Percentiles rank a stretch among this genome's conserved stretches.
phyloP scores from a whole-genome alignment of 1,140 invertebrate species.

The Metopolophium dirhodum region DNA sequence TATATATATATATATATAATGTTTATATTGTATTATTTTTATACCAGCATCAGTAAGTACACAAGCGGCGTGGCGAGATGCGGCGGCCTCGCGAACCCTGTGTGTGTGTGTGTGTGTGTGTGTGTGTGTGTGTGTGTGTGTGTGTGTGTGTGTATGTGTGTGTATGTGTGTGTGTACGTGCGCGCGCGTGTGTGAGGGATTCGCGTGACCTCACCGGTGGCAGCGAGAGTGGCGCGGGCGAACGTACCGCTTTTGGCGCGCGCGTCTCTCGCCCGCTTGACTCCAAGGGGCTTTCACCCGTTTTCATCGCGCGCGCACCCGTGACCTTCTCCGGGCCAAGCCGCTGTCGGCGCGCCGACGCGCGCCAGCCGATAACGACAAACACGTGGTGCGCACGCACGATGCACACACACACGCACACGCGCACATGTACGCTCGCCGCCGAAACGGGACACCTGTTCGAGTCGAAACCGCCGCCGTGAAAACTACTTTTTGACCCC shows the following conservation, averaged over 20 bases:
- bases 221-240: not conserved
- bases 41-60: too few species aligned
- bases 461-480: not conserved
- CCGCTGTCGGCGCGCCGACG: not conserved
- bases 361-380: too few species aligned
- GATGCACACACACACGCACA: not conserved
- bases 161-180: too few species aligned
- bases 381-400: constrained; percentile 47
- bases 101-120: too few species aligned
- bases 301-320: not conserved
- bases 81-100: not conserved
- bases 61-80: not conserved
- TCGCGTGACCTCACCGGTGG: not conserved
- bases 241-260: not conserved
- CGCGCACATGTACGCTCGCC: not conserved
- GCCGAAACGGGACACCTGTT: constrained; percentile 50
- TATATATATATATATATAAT: not conserved
- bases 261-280: not conserved
- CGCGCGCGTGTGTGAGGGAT: not conserved
- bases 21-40: not conserved
- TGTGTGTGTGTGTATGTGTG: not conserved
- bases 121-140: not conserved
- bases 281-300: not conserved
- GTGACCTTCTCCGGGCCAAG: not conserved
- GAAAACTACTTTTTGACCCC: not conserved